Evolutionary conservation across 2,113 vertebrate species (phyloP).

Genomic region (Oostethus manadensis): DNA sequence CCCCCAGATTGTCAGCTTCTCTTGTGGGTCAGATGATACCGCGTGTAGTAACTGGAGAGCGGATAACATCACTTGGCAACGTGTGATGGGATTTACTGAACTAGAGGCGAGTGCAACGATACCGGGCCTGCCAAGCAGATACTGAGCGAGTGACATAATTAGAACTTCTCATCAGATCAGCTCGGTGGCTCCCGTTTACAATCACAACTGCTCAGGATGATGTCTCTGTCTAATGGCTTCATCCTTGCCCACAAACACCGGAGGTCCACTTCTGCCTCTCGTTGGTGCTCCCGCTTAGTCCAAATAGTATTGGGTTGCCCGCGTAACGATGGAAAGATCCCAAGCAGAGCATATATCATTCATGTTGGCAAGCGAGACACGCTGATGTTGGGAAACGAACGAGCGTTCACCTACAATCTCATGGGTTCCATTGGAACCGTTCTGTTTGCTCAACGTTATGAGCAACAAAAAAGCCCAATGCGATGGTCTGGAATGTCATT

Average conservation of each 20-base stretch:
- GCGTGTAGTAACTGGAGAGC: conserved; percentile 28
- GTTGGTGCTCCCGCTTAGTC: conserved; percentile 30
- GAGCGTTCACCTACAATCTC: background rate
- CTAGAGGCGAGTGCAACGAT: background rate
- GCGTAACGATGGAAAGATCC: conserved; percentile 30
- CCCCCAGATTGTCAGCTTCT: conserved; percentile 39
- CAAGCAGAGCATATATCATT: conserved; percentile 31
- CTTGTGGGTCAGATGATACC: conserved; percentile 39
- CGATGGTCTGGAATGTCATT: too few relatives aligned
- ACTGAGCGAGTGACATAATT: conserved; percentile 12
- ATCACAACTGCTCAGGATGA: conserved; percentile 6
- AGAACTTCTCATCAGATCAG: background rate
- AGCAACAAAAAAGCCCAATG: too few relatives aligned
- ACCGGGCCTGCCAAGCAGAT: background rate
- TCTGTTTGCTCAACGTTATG: too few relatives aligned
- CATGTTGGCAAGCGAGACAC: conserved; percentile 36
- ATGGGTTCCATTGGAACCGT: too few relatives aligned
- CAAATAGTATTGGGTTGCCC: conserved; percentile 32
- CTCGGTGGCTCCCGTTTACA: conserved; percentile 3
- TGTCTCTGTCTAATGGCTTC: conserved; percentile 6
- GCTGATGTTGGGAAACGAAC: conserved; percentile 26
- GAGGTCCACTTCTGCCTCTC: background rate
- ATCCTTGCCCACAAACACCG: too few relatives aligned
- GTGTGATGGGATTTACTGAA: conserved; percentile 12
- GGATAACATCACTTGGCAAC: conserved; percentile 28